Evolutionary conservation across 2,113 vertebrate species (phyloP), one percentile per base, ranked within the genome.

Genomic region (Chloebia gouldiae): DNA sequence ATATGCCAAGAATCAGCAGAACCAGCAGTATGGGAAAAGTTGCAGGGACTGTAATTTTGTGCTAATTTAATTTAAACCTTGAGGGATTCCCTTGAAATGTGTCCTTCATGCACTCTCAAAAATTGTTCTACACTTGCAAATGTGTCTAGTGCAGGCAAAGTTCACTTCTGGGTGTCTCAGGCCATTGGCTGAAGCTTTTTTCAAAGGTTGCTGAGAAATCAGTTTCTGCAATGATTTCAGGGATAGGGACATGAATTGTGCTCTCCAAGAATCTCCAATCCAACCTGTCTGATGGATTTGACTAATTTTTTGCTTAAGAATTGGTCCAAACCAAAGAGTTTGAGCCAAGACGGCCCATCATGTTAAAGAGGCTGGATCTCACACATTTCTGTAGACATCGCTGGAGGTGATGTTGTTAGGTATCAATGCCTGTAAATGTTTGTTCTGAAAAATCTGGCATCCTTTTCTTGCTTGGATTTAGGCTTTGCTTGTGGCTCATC

Each of bases 341-440:
- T 56, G 42, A 83, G 50, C 40, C 31, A 37, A 40, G 53, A 9
- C 1, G 3, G 23, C 11, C 18, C 45, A 11, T 12, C 0, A 0
- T 51, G 39, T 70, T 70, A 3, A 17, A 47, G 53, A 17, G 27
- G 4, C 22, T 73, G 16, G 33, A 60, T 47, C 53, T 84, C 40
- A 7, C 1, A 2, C 0, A 0, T 50, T 49, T 53, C 50, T 83
- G 1, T 28, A 44, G 59, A 4, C 10, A 9, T 25, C 23, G 3
- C 5, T 57, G 57, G 27, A 47, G 65, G 61, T 66, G 33, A 2
- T 35, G 30, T 1, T 57, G n/a, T 30, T 33, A 3, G 3, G 1
- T 44, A 20, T 31, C 42, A 20, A 3, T 64, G 44, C 78, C 57
- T 47, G 16, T 14, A 63, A 39, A 11, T 51, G 3, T 47, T 54